These are phyloP conservation scores for Amphilophus citrinellus DNA, from an alignment of 2,113 vertebrate genomes.

Conservation along the genomic window DNA sequence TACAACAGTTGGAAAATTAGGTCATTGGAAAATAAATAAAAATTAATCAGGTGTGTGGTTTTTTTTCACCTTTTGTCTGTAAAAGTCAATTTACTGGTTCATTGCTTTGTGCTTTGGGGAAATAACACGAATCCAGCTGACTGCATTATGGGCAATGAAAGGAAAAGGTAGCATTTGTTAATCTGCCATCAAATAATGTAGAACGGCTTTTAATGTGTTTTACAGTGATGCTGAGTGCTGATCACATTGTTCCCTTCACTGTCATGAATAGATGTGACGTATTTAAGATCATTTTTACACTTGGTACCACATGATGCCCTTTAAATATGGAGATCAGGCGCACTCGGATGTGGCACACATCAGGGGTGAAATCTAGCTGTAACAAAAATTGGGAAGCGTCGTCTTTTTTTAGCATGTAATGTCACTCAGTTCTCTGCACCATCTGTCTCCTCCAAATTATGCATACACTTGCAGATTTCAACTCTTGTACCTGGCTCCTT, in stretches of 20 bases:
- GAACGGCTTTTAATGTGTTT: neutral
- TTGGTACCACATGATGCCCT: neutral
- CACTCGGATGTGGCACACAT: neutral
- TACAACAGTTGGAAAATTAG: constrained; percentile 17
- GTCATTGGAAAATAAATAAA: neutral
- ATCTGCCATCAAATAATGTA: neutral
- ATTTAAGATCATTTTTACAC: neutral
- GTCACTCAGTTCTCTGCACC: neutral
- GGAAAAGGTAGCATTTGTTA: neutral
- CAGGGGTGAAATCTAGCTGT: neutral
- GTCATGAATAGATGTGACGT: neutral
- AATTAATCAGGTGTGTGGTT: neutral
- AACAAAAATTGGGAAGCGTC: fast-evolving
- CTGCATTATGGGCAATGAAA: neutral
- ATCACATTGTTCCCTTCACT: no score
- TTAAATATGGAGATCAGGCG: neutral
- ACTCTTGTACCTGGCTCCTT: neutral
- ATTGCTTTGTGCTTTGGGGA: neutral
- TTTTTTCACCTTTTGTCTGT: neutral
- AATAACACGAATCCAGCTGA: neutral
- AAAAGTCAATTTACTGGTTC: neutral
- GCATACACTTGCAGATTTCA: neutral
- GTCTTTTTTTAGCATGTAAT: neutral
- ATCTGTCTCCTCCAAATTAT: neutral
- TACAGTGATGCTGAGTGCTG: neutral